Evolutionary conservation across 2,888 invertebrate genomes (phyloP).

Genomic region (Stegophylla sp.): DNA sequence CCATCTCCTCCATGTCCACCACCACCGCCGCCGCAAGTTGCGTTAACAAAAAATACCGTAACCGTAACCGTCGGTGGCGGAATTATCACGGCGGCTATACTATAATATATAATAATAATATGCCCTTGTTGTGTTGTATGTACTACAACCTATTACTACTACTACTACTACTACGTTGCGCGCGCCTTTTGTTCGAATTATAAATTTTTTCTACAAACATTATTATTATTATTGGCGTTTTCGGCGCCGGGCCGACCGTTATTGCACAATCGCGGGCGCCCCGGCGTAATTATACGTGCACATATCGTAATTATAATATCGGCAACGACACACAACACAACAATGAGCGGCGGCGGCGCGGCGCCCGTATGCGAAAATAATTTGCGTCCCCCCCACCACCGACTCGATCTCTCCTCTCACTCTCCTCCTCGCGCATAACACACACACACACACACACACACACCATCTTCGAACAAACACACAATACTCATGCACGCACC

Average conservation of each 20-base stretch:
- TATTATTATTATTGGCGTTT: background rate
- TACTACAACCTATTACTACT: background rate
- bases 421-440: background rate
- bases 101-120: too few relatives aligned
- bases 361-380: background rate
- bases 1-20: background rate
- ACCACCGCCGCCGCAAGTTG: background rate
- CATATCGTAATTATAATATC: slow-evolving; percentile 20
- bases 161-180: background rate
- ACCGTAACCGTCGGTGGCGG: slow-evolving; percentile 17
- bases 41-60: background rate
- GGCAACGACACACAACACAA: slow-evolving; percentile 9
- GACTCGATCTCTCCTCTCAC: background rate
- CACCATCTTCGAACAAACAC: background rate
- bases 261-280: slow-evolving; percentile 43
- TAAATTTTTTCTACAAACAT: background rate
- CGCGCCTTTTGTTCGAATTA: slow-evolving; percentile 29
- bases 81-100: background rate
- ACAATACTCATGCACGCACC: too few relatives aligned
- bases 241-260: slow-evolving; percentile 17
- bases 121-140: too few relatives aligned
- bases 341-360: too few relatives aligned
- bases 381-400: background rate
- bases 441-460: background rate
- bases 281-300: slow-evolving; percentile 7